phyloP scores from a whole-genome alignment of 2,797 vertebrate species.

The Trachurus trachurus region DNA sequence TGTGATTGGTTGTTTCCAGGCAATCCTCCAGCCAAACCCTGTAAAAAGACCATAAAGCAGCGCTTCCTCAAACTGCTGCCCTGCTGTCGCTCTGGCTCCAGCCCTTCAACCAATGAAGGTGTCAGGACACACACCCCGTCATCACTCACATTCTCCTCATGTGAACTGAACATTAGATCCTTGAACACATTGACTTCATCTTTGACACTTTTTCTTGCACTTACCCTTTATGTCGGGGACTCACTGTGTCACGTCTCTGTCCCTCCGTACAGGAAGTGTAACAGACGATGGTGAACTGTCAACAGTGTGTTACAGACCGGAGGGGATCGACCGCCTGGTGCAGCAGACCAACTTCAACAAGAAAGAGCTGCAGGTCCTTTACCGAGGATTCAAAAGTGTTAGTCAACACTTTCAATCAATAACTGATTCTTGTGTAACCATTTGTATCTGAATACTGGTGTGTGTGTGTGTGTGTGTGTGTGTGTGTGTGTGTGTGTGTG shows the following conservation, averaged over 20 bases:
- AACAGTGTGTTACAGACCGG: constrained; percentile 92
- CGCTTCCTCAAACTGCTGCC: constrained; percentile 97
- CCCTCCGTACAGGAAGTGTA: constrained; percentile 87
- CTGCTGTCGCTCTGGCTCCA: constrained; percentile 92
- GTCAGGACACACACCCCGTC: constrained; percentile 23
- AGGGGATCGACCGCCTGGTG: constrained; percentile 92
- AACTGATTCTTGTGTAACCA: background rate
- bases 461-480: no score
- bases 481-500: no score
- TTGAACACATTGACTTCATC: background rate
- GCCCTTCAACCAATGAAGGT: constrained; percentile 94
- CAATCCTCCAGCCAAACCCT: constrained; percentile 90
- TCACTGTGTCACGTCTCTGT: background rate
- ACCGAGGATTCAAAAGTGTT: constrained; percentile 96
- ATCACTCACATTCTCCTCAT: background rate
- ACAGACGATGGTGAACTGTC: constrained; percentile 91
- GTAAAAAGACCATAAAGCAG: constrained; percentile 97
- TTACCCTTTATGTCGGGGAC: background rate
- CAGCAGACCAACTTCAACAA: constrained; percentile 95
- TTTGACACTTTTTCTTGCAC: background rate
- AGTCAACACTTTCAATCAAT: constrained; percentile 38
- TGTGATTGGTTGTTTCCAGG: constrained; percentile 91
- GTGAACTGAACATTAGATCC: background rate
- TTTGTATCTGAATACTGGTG: no score
- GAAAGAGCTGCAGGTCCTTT: constrained; percentile 96